Conservation (phyloP, 1,140 invertebrate genomes). For the Drosophila seguyi region DNA sequence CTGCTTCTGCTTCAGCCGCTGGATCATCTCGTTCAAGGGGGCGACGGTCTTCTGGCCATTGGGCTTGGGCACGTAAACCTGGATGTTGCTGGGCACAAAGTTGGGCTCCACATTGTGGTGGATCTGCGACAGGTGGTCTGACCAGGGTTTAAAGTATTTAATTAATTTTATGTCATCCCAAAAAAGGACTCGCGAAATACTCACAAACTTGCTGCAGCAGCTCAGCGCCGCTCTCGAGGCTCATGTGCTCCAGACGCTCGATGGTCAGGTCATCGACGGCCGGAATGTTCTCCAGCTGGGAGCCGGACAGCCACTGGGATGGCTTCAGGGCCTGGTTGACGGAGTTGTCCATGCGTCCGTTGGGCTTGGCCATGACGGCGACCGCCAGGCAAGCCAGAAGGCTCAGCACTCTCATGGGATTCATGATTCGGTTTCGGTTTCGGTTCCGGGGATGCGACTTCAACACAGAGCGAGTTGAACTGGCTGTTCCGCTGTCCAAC, state of each 20-base stretch:
- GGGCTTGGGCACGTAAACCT: constrained; percentile 52
- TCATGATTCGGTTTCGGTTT: constrained; percentile 50
- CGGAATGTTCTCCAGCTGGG: constrained; percentile 60
- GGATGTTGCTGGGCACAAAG: constrained; percentile 66
- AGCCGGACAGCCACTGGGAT: constrained; percentile 58
- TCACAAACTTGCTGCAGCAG: constrained; percentile 69
- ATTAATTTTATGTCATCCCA: background rate
- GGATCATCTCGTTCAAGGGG: constrained; percentile 60
- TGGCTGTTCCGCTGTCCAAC: constrained; percentile 5
- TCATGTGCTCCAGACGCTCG: constrained; percentile 69
- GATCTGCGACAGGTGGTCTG: constrained; percentile 74
- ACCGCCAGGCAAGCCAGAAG: constrained; percentile 63
- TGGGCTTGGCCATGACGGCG: constrained; percentile 52
- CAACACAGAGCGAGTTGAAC: constrained; percentile 66
- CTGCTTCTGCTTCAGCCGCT: constrained; percentile 48
- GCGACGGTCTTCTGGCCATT: constrained; percentile 61
- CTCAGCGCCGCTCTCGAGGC: constrained; percentile 68
- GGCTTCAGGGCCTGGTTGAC: constrained; percentile 69
- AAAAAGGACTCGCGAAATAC: constrained; percentile 10
- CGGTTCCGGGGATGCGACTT: constrained; percentile 29
- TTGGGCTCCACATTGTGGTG: constrained; percentile 65
- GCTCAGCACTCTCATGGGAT: constrained; percentile 70
- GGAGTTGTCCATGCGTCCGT: constrained; percentile 46
- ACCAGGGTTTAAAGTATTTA: too few species aligned
- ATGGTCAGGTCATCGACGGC: constrained; percentile 69